Base-by-base conservation (phyloP, 1,140 invertebrate species). In the Leucophenga varia region DNA sequence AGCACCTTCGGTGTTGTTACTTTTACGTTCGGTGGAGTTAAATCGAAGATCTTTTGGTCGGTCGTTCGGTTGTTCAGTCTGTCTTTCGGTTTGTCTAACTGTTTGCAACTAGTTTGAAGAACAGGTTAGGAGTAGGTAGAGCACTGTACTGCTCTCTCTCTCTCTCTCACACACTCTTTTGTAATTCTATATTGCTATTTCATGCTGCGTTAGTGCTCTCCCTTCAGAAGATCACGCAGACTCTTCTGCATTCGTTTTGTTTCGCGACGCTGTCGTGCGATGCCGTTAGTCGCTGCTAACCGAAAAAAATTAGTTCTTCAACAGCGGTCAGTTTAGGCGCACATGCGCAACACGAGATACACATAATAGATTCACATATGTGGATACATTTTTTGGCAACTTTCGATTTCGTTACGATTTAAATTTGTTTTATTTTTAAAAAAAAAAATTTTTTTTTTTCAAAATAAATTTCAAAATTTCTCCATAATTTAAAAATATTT, bases 261-360 rank as follows among this genome's bases (percentile, higher is more conserved):
- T n/a, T n/a, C n/a, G n/a, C 35, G 35, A 17, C 17, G 35, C 4
- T 17, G 16, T 14, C 4, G 14, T 16, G 8, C 35, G 35, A 7
- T 7, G 14, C 18, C 35, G 54, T 67, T 63, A 61, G 14, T 37
- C 35, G 54, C 68, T 63, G 61, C 49, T 45, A 41, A 40, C 51
- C 56, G 39, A 65, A 68, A 60, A n/a, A 52, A 53, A 50, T 73
- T 70, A 73, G 70, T 73, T 73, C 70, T 73, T 73, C 70, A 52
- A 55, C 57, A 59, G 44, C 70, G 65, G 65, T 73, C 70, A 68
- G 59, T 73, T 73, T 67, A 67, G 65, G 69, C 70, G 59, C 70
- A 71, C 65, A 65, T 61, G 65, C 65, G 68, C 69, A 70, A 28
- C 45, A 44, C 49, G 49, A 36, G 35, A 42, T 55, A 22, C 50